Conservation (phyloP, 2,797 vertebrate species). For the Coluber constrictor region DNA sequence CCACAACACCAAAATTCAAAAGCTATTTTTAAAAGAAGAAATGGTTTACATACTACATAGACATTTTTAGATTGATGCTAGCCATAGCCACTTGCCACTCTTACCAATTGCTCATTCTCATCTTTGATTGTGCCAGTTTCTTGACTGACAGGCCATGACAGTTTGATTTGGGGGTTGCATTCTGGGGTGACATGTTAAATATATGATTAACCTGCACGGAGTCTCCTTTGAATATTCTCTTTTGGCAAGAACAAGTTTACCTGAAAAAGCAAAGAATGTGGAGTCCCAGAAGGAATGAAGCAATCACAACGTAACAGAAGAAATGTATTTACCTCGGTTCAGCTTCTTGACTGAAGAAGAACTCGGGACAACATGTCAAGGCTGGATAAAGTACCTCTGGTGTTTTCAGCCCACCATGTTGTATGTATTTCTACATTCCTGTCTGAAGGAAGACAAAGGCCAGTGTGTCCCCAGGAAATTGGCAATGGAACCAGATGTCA, state of each 20-base stretch:
- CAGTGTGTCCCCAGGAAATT: not conserved
- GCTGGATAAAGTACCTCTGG: conserved; percentile 6
- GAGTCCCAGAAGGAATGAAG: not conserved
- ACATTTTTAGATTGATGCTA: not conserved
- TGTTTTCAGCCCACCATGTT: not conserved
- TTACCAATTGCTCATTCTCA: not conserved
- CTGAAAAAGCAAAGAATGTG: not conserved
- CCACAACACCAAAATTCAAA: not conserved
- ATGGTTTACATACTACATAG: not conserved
- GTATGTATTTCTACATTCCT: not conserved
- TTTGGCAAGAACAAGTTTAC: not conserved
- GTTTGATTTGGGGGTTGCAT: not conserved
- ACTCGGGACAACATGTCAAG: not conserved
- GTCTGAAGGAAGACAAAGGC: conserved; percentile 5
- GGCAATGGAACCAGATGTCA: not conserved
- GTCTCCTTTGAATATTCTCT: not conserved
- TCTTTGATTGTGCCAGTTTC: not conserved
- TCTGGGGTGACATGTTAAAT: not conserved
- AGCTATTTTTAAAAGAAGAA: not conserved
- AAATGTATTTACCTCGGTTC: not conserved
- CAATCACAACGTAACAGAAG: not conserved
- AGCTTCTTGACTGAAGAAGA: not conserved
- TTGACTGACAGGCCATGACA: not conserved
- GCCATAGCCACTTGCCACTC: not conserved
- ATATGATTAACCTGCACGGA: not conserved